Conservation (phyloP, 2,797 vertebrate species). For the Poeciliopsis infans region DNA sequence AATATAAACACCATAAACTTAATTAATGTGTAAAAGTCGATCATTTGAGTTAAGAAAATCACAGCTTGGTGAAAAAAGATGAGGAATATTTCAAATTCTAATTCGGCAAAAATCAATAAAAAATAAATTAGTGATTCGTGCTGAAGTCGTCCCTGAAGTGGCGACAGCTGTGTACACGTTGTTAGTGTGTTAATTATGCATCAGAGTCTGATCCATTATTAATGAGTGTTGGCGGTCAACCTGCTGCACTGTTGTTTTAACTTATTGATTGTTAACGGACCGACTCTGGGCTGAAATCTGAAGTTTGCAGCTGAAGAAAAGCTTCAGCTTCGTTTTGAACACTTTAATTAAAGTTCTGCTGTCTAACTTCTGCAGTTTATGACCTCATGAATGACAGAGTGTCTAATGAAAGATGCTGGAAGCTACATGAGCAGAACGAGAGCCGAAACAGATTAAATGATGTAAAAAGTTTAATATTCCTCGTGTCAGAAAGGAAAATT, state of each 20-base stretch:
- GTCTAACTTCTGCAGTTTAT: background rate
- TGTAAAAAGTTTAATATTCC: background rate
- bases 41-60: background rate
- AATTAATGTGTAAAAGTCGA: background rate
- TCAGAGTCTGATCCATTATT: constrained; percentile 64
- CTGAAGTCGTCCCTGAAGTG: background rate
- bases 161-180: background rate
- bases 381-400: background rate
- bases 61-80: no score
- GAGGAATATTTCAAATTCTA: no score
- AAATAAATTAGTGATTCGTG: background rate
- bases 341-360: background rate
- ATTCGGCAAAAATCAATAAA: background rate
- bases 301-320: background rate
- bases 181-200: constrained; percentile 20
- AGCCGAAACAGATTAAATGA: background rate
- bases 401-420: background rate
- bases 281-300: background rate
- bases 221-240: constrained; percentile 39
- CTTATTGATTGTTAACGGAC: constrained; percentile 48
- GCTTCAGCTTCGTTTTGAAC: background rate
- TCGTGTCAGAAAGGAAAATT: background rate
- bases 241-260: constrained; percentile 21
- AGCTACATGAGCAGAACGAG: background rate
- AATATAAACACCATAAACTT: background rate